Base-by-base conservation (phyloP, 2,797 vertebrate species). In the Numenius phaeopus region DNA sequence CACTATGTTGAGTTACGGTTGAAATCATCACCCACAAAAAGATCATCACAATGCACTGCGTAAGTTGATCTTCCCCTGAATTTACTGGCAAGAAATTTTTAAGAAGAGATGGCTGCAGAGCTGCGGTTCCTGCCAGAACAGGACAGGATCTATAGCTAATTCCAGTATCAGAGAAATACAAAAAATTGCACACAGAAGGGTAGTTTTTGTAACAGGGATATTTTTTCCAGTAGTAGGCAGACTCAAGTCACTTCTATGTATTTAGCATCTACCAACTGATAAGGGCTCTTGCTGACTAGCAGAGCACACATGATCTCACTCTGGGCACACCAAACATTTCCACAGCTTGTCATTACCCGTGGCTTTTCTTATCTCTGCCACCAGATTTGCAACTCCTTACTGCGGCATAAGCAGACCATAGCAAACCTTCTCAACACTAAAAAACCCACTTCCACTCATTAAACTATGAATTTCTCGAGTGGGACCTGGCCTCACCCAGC, bases 181-280 rank as follows among this genome's bases (percentile, higher is more conserved):
- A 44, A 64, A 72, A n/a, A 4, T 3, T 75, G 42, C 14, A 39
- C 39, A 14, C 11, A 62, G 57, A 62, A 89, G 16, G 13, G 19
- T 10, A 22, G 14, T 10, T 83, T 86, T 39, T 71, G 26, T n/a
- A 50, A 59, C 0, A 3, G 47, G 34, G 57, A 24, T 7, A 2
- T 58, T 89, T 85, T 52, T 57, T 64, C n/a, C 37, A 16, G 27
- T 23, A 92, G 32, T 21, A 70, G 69, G 44, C 29, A 72, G 55
- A 26, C 21, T 46, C 0, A 0, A 14, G 26, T 34, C 37, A 14
- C 54, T 64, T 37, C 17, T 40, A n/a, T 2, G 1, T 26, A 20
- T 44, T 75, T 66, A 58, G 32, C 3, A 1, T 46, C 66, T 39
- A 30, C 52, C 61, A 92, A 23, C 62, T 12, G 6, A 23, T 15